phyloP scores from a whole-genome alignment of 2,888 invertebrate species.

The Tenthredo mesomela region DNA sequence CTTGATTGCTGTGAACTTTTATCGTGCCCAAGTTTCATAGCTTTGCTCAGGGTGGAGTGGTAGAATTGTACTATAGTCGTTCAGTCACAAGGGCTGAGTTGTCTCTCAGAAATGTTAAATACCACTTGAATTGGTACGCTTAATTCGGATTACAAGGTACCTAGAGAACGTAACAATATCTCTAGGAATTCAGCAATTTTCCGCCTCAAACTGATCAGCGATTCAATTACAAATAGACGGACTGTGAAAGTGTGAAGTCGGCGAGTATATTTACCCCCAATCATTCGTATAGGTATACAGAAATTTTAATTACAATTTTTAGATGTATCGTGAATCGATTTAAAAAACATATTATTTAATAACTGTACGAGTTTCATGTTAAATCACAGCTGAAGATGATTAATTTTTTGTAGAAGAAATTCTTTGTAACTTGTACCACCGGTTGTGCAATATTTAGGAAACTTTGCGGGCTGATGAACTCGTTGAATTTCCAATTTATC shows the following conservation, averaged over 20 bases:
- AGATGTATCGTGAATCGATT: neutral
- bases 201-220: constrained; percentile 35
- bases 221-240: constrained; percentile 24
- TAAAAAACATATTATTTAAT: neutral
- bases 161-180: constrained; percentile 9
- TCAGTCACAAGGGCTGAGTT: neutral
- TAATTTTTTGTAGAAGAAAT: neutral
- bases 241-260: constrained; percentile 15
- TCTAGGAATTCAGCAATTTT: constrained; percentile 44
- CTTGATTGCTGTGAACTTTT: neutral
- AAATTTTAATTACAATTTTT: neutral
- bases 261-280: neutral
- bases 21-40: neutral
- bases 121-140: constrained; percentile 24
- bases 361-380: neutral
- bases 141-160: constrained; percentile 1
- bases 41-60: neutral
- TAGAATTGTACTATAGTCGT: neutral
- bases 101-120: constrained; percentile 13
- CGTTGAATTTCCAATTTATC: neutral
- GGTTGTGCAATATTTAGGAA: neutral
- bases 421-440: neutral
- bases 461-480: neutral
- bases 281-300: neutral
- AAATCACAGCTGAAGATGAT: neutral